Percentiles rank a stretch among this genome's conserved stretches.
These are phyloP conservation scores for Pterostichus madidus DNA, from an alignment of 2,888 invertebrate genomes.

Conservation along the genomic window DNA sequence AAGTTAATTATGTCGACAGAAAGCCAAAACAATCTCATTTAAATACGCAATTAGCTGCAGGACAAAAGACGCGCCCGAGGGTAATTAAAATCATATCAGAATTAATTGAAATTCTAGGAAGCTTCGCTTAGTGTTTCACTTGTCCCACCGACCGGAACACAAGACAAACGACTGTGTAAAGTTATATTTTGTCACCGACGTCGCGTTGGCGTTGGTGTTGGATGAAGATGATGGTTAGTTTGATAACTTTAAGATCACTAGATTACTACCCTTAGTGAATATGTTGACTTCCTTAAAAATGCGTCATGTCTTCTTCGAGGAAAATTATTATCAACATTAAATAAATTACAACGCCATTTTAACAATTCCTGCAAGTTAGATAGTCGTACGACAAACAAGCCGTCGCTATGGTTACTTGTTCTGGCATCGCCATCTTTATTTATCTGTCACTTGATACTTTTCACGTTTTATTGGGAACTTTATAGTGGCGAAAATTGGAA, in stretches of 20 bases:
- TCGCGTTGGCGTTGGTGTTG: neutral
- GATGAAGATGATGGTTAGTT: neutral
- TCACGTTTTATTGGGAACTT: too few species aligned
- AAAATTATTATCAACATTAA: too few species aligned
- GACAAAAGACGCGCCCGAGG: constrained; percentile 57
- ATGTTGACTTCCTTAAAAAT: too few species aligned
- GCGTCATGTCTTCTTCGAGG: too few species aligned
- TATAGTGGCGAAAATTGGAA: too few species aligned
- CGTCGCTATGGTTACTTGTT: too few species aligned
- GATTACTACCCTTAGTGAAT: neutral
- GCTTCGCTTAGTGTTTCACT: constrained; percentile 37
- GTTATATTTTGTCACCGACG: constrained; percentile 38
- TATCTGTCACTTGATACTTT: too few species aligned
- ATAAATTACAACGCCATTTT: too few species aligned
- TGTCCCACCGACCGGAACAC: constrained; percentile 34
- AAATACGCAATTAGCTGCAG: constrained; percentile 57
- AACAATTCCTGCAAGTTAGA: too few species aligned
- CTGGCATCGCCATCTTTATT: too few species aligned
- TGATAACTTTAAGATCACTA: neutral
- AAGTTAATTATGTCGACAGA: constrained; percentile 60
- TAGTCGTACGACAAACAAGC: too few species aligned
- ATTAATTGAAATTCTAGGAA: constrained; percentile 67
- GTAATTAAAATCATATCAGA: constrained; percentile 66
- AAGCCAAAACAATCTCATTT: constrained; percentile 61
- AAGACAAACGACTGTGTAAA: constrained; percentile 20